These are phyloP conservation scores for cattle (Bos taurus) DNA, from an alignment of 2,113 vertebrate species.

Conservation along the genomic window DNA sequence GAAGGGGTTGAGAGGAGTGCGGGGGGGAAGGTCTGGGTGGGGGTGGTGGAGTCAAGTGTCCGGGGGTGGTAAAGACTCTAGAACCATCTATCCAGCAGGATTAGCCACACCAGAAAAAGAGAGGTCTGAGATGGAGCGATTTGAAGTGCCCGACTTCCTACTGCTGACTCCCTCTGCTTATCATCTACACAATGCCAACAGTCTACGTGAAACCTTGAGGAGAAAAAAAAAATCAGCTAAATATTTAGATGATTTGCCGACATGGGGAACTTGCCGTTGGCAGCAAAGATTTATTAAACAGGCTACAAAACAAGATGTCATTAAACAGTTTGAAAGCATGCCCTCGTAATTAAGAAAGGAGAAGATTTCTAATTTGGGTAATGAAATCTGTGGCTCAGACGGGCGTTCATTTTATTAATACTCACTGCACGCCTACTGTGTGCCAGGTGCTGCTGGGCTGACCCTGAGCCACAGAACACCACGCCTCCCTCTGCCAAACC, in stretches of 20 bases:
- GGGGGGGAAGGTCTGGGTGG: accelerated
- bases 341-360: slow-evolving; percentile 60
- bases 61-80: neutral
- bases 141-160: neutral
- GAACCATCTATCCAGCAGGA: neutral
- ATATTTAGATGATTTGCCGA: slow-evolving; percentile 65
- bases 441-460: neutral
- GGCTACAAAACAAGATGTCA: slow-evolving; percentile 61
- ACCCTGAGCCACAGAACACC: neutral
- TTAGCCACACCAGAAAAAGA: neutral
- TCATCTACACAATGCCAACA: slow-evolving; percentile 2
- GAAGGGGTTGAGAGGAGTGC: accelerated
- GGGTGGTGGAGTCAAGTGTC: neutral
- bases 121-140: neutral
- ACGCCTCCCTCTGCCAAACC: neutral
- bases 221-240: slow-evolving; percentile 52
- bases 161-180: neutral
- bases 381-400: slow-evolving; percentile 37
- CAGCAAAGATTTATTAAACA: slow-evolving; percentile 63
- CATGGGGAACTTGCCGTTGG: slow-evolving; percentile 53
- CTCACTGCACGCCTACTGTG: slow-evolving; percentile 32
- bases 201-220: slow-evolving; percentile 24
- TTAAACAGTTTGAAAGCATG: slow-evolving; percentile 48
- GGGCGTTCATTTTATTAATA: slow-evolving; percentile 23
- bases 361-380: slow-evolving; percentile 50